phyloP scores from a whole-genome alignment of 2,888 invertebrate species.

The Agrotis puta region DNA sequence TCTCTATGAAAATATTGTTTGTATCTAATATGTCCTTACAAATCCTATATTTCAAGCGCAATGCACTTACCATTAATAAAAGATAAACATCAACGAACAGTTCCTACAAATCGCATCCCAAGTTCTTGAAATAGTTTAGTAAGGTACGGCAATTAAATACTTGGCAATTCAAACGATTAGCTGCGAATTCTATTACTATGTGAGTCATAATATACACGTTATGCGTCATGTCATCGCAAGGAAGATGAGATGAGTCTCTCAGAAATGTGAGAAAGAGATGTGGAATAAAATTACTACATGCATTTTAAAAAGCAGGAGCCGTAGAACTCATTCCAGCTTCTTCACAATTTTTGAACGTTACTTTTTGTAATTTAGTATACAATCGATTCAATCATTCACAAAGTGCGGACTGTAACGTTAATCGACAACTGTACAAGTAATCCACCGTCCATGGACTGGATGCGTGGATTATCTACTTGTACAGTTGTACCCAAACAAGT shows the following conservation, averaged over 20 bases:
- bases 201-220: slow-evolving; percentile 1
- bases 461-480: background rate
- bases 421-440: background rate
- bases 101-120: slow-evolving; percentile 41
- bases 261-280: background rate
- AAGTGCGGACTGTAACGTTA: background rate
- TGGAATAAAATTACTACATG: too few relatives aligned
- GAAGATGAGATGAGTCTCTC: background rate
- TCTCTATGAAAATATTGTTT: slow-evolving; percentile 70
- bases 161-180: slow-evolving; percentile 1
- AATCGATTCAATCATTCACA: background rate
- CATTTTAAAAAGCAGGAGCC: too few relatives aligned
- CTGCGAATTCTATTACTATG: slow-evolving; percentile 15
- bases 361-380: background rate
- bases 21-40: slow-evolving; percentile 62
- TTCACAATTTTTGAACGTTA: background rate
- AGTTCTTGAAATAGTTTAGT: slow-evolving; percentile 49
- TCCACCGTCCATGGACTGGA: too few relatives aligned
- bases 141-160: slow-evolving; percentile 34
- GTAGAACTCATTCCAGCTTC: too few relatives aligned
- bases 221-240: slow-evolving; percentile 5
- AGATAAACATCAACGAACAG: slow-evolving; percentile 47
- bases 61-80: slow-evolving; percentile 59
- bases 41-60: slow-evolving; percentile 58
- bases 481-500: background rate